Evolutionary conservation across 1,140 invertebrate genomes (phyloP).

Genomic region (Cryptotermes secundus): DNA sequence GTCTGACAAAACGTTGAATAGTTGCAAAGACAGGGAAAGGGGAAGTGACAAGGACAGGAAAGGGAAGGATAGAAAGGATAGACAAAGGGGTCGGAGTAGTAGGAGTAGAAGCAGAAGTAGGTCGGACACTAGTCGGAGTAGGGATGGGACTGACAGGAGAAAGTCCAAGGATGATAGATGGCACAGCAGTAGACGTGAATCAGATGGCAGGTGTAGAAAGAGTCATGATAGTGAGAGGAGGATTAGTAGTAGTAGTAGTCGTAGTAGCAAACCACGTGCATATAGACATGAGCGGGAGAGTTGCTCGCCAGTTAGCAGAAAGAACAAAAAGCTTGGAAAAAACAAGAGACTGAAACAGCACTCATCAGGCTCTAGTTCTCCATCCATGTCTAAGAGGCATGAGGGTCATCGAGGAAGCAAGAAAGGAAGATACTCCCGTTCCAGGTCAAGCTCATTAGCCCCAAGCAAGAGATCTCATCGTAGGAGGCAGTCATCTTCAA

Average conservation of each 20-base stretch:
- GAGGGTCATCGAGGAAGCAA: not conserved
- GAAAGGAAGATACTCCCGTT: slow-evolving; percentile 22
- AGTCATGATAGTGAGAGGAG: slow-evolving; percentile 26
- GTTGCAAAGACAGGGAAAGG: not conserved
- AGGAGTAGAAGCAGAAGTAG: slow-evolving; percentile 23
- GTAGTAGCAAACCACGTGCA: not conserved
- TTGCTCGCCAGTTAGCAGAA: not conserved
- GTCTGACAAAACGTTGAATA: not conserved
- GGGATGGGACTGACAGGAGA: slow-evolving; percentile 16
- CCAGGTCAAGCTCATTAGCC: slow-evolving; percentile 13
- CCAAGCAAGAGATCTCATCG: slow-evolving; percentile 7
- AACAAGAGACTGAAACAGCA: not conserved
- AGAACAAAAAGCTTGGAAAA: not conserved
- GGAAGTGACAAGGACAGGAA: slow-evolving; percentile 18
- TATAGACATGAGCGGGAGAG: not conserved
- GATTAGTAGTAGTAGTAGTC: not conserved
- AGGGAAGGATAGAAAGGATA: slow-evolving; percentile 1
- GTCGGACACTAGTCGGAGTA: slow-evolving; percentile 20
- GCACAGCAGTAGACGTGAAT: not conserved
- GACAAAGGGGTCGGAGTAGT: slow-evolving; percentile 1
- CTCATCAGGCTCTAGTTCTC: slow-evolving; percentile 26
- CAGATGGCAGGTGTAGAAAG: not conserved
- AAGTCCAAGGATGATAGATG: slow-evolving; percentile 6
- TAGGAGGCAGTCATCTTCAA: slow-evolving; percentile 7
- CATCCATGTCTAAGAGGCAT: not conserved